Conservation (phyloP, 2,113 vertebrate genomes). For the Seriola quinqueradiata region DNA sequence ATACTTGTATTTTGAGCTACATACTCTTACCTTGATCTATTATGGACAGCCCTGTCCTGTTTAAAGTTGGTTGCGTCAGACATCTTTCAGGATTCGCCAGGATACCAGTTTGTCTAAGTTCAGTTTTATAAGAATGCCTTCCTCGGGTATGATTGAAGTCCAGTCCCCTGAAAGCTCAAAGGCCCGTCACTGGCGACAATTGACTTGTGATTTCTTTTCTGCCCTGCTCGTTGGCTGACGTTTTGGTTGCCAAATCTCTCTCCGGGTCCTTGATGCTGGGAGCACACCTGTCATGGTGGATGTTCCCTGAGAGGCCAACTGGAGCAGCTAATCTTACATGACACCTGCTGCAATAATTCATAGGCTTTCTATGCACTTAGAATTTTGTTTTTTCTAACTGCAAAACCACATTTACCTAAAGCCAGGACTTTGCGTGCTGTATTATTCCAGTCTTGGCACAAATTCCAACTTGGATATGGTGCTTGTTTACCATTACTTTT, state of each 20-base stretch:
- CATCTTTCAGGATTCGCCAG: slow-evolving; percentile 60
- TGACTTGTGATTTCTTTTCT: slow-evolving; percentile 59
- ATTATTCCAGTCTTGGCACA: slow-evolving; percentile 21
- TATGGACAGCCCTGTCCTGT: slow-evolving; percentile 71
- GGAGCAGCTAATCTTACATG: slow-evolving; percentile 81
- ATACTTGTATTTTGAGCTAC: slow-evolving; percentile 55
- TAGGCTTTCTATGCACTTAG: slow-evolving; percentile 71
- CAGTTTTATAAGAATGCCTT: slow-evolving; percentile 63
- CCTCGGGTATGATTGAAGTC: slow-evolving; percentile 68
- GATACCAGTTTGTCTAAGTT: slow-evolving; percentile 64
- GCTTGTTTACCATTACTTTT: slow-evolving; percentile 10
- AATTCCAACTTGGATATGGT: not conserved
- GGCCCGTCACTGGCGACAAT: slow-evolving; percentile 57
- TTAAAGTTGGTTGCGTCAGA: slow-evolving; percentile 74
- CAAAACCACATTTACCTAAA: slow-evolving; percentile 44
- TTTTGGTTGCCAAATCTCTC: slow-evolving; percentile 68
- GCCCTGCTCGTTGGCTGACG: slow-evolving; percentile 52
- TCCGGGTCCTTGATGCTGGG: slow-evolving; percentile 70
- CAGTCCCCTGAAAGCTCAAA: slow-evolving; percentile 69
- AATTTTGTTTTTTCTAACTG: slow-evolving; percentile 64
- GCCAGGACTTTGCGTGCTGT: slow-evolving; percentile 8
- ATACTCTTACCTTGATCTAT: slow-evolving; percentile 71
- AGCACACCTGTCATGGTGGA: slow-evolving; percentile 81
- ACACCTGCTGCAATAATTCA: slow-evolving; percentile 83
- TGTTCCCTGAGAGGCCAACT: slow-evolving; percentile 80